Percentiles rank a stretch among this genome's conserved stretches.
These are phyloP conservation scores for Drosophila meridionalis DNA, from an alignment of 2,888 invertebrate genomes.

Conservation along the genomic window DNA sequence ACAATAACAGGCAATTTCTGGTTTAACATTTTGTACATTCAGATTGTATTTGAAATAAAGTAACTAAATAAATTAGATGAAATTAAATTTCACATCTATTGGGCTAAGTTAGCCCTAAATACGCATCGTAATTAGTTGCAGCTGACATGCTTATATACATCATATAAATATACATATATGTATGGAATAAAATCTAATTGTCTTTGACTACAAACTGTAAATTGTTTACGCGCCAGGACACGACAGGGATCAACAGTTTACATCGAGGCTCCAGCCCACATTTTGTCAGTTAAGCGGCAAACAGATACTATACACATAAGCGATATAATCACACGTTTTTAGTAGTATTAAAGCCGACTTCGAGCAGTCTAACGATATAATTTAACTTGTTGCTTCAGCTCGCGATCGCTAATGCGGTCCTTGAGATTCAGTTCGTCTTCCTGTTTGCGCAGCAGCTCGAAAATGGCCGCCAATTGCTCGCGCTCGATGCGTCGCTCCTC, in stretches of 20 bases:
- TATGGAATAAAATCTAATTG: slow-evolving; percentile 17
- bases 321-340: slow-evolving; percentile 54
- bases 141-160: slow-evolving; percentile 22
- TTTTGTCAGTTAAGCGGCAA: slow-evolving; percentile 6
- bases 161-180: slow-evolving; percentile 10
- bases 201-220: slow-evolving; percentile 10
- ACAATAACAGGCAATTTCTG: background rate
- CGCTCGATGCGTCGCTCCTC: slow-evolving; percentile 83
- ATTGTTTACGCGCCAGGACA: slow-evolving; percentile 5
- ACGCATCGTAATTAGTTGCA: slow-evolving; percentile 6
- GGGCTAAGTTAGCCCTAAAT: background rate
- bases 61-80: background rate
- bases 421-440: slow-evolving; percentile 85
- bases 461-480: slow-evolving; percentile 85
- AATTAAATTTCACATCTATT: slow-evolving; percentile 17
- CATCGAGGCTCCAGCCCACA: slow-evolving; percentile 6
- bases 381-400: slow-evolving; percentile 83
- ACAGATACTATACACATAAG: slow-evolving; percentile 2
- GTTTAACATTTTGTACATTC: slow-evolving; percentile 30
- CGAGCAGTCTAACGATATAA: slow-evolving; percentile 80
- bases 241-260: slow-evolving; percentile 1
- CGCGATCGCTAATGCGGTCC: slow-evolving; percentile 79
- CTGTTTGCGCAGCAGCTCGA: slow-evolving; percentile 85
- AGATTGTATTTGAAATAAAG: slow-evolving; percentile 37
- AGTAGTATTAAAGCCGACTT: slow-evolving; percentile 28